phyloP scores from a whole-genome alignment of 2,113 vertebrate species.

The Centropus bengalensis region DNA sequence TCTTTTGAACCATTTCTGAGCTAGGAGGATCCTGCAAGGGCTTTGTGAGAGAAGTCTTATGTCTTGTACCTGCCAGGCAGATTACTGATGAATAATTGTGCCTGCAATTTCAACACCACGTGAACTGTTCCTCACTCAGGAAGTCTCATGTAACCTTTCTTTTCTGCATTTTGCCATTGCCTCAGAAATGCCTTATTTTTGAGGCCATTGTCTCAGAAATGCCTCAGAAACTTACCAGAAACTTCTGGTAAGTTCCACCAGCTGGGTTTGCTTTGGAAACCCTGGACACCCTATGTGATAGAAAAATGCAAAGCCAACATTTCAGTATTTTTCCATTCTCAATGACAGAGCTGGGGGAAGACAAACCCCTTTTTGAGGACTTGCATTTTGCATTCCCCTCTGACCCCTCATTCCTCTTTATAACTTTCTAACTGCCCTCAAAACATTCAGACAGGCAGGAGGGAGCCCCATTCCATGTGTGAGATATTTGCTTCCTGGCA shows the following conservation, averaged over 20 bases:
- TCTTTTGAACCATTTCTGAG: not conserved
- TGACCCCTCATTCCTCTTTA: not conserved
- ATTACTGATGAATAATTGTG: not conserved
- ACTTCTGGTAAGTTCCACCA: not conserved
- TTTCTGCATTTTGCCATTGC: not conserved
- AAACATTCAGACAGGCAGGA: not conserved
- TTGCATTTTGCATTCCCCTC: not conserved
- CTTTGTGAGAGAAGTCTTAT: not conserved
- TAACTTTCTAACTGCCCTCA: not conserved
- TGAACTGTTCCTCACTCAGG: not conserved
- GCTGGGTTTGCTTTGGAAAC: not conserved
- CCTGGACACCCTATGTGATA: not conserved
- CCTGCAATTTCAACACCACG: not conserved
- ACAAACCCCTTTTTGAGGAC: not conserved
- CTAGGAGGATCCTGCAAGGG: rapidly evolving
- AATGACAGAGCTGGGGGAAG: not conserved
- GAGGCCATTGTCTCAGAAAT: too few species aligned
- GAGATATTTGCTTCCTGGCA: not conserved
- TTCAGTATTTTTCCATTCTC: not conserved
- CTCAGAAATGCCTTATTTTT: not conserved
- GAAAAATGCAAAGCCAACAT: not conserved
- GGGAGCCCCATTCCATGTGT: not conserved
- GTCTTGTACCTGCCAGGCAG: not conserved
- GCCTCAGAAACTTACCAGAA: too few species aligned
- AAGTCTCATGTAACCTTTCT: not conserved